phyloP scores from a whole-genome alignment of 2,113 vertebrate genomes.

The Indri indri region DNA sequence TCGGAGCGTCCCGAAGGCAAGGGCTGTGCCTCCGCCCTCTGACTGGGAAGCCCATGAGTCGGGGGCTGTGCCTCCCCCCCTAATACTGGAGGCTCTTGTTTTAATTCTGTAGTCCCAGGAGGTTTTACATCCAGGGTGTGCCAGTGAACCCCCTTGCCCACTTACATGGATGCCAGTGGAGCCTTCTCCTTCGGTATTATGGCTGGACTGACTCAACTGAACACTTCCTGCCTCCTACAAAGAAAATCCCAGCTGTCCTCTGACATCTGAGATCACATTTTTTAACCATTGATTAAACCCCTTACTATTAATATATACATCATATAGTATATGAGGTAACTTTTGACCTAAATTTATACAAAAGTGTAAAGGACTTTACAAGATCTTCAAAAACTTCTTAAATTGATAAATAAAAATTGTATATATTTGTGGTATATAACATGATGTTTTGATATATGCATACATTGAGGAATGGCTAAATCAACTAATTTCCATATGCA shows the following conservation, averaged over 20 bases:
- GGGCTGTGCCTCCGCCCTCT: background rate
- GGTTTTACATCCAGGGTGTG: background rate
- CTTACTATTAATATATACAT: background rate
- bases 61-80: background rate
- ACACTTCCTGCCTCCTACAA: background rate
- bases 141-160: background rate
- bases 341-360: background rate
- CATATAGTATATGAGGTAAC: too few species aligned
- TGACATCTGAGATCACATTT: background rate
- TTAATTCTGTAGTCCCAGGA: background rate
- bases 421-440: background rate
- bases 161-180: accelerated
- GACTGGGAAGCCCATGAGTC: background rate
- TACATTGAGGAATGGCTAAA: background rate
- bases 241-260: background rate
- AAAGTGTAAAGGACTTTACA: background rate
- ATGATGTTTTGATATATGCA: background rate
- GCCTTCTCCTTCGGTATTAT: accelerated
- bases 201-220: background rate
- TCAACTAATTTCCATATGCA: background rate
- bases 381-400: background rate
- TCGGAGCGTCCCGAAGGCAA: too few species aligned
- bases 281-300: background rate
- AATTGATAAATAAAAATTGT: background rate
- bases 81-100: background rate